Percentiles rank a stretch among this genome's conserved stretches.
phyloP scores from a whole-genome alignment of 2,797 vertebrate species.

The Merluccius polli region DNA sequence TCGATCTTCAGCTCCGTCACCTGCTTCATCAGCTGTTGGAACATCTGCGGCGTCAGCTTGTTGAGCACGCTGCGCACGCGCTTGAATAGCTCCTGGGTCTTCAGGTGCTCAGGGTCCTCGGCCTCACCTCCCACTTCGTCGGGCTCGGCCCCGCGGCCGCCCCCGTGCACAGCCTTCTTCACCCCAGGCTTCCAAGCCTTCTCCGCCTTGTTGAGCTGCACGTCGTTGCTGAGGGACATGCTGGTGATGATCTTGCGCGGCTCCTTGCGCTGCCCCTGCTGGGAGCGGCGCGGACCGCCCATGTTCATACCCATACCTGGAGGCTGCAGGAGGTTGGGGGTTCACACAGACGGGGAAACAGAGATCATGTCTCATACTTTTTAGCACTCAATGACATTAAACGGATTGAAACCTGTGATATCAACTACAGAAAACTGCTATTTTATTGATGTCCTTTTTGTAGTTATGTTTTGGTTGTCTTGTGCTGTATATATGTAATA shows the following conservation, averaged over 20 bases:
- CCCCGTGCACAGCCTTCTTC: constrained; percentile 68
- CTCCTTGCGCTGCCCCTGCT: constrained; percentile 87
- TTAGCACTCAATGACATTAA: background rate
- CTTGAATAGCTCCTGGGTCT: constrained; percentile 84
- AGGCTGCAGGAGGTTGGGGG: constrained; percentile 65
- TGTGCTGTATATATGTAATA: too few species aligned
- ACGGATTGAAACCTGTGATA: background rate
- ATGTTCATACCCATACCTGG: constrained; percentile 75
- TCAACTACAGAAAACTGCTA: background rate
- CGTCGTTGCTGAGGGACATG: constrained; percentile 80
- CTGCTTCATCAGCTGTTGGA: constrained; percentile 97
- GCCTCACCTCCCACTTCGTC: constrained; percentile 67
- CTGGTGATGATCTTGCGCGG: constrained; percentile 93
- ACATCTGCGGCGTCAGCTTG: constrained; percentile 98
- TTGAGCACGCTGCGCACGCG: constrained; percentile 95
- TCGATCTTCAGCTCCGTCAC: constrained; percentile 95
- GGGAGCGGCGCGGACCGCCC: constrained; percentile 73
- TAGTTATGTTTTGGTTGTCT: too few species aligned
- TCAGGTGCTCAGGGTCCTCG: too few species aligned
- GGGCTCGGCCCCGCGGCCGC: constrained; percentile 7
- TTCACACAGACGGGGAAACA: background rate
- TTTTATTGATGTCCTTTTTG: too few species aligned
- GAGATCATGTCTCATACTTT: too few species aligned
- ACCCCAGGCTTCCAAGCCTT: constrained; percentile 94
- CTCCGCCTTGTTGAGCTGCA: constrained; percentile 93